These are phyloP conservation scores for Hirtodrosophila histrioides DNA, from an alignment of 2,888 invertebrate species.

Conservation along the genomic window DNA sequence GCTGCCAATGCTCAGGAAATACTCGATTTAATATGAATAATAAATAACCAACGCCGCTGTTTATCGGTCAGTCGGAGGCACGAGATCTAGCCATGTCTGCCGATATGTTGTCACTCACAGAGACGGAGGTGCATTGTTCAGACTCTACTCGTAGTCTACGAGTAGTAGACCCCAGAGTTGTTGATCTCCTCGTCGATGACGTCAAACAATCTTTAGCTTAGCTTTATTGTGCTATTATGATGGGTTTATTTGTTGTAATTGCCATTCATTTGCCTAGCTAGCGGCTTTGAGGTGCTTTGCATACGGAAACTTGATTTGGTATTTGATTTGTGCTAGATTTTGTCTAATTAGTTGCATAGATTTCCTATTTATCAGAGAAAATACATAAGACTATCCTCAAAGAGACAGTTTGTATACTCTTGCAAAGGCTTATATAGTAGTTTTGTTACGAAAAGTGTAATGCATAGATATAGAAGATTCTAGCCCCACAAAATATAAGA, in stretches of 20 bases:
- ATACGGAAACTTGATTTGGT: slow-evolving; percentile 18
- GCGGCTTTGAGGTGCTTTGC: slow-evolving; percentile 8
- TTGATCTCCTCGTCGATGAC: slow-evolving; percentile 33
- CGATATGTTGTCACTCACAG: slow-evolving; percentile 54
- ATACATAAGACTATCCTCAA: too few relatives aligned
- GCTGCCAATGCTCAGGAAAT: slow-evolving; percentile 33
- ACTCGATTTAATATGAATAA: slow-evolving; percentile 40
- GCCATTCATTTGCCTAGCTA: slow-evolving; percentile 29
- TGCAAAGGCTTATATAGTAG: too few relatives aligned
- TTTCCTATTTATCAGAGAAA: too few relatives aligned
- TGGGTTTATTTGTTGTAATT: slow-evolving; percentile 43
- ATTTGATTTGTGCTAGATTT: slow-evolving; percentile 11
- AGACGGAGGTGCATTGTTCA: slow-evolving; percentile 21
- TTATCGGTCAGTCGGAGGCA: slow-evolving; percentile 68
- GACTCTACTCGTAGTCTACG: neutral
- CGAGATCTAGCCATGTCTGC: slow-evolving; percentile 67
- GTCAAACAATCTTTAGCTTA: slow-evolving; percentile 38
- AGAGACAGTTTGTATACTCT: too few relatives aligned
- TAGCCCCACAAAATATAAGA: too few relatives aligned
- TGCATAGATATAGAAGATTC: too few relatives aligned
- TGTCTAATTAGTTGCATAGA: too few relatives aligned
- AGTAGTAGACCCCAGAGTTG: slow-evolving; percentile 6
- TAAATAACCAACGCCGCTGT: slow-evolving; percentile 39
- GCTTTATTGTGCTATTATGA: slow-evolving; percentile 31
- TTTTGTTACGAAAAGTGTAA: too few relatives aligned